Evolutionary conservation across 2,888 invertebrate genomes (phyloP).

Genomic region (Opisthograptis luteolata): DNA sequence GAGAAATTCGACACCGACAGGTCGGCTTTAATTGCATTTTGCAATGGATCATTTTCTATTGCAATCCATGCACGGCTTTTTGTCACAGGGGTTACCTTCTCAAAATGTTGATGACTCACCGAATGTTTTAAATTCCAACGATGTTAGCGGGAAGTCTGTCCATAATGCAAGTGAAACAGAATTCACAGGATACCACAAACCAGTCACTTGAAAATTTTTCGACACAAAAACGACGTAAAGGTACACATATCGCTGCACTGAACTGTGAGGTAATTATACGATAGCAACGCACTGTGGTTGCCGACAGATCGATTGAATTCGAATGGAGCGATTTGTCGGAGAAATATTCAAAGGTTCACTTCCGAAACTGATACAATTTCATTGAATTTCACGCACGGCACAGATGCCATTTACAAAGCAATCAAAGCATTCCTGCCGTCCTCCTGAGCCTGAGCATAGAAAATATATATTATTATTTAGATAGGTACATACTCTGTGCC

Average conservation of each 20-base stretch:
- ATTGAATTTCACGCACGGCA: too few relatives aligned
- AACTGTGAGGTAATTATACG: conserved; percentile 49
- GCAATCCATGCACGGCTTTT: conserved; percentile 36
- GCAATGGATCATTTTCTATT: conserved; percentile 6
- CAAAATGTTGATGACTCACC: conserved; percentile 79
- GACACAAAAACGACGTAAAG: conserved; percentile 60
- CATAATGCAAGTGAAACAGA: conserved; percentile 75
- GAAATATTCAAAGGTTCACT: conserved; percentile 74
- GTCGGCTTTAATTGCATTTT: conserved; percentile 5
- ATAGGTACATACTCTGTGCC: too few relatives aligned
- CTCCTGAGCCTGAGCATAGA: too few relatives aligned
- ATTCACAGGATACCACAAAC: conserved; percentile 73
- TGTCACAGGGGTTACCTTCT: conserved; percentile 48
- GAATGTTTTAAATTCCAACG: conserved; percentile 81
- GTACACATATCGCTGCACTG: conserved; percentile 60
- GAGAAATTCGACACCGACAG: conserved; percentile 43
- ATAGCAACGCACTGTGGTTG: too few relatives aligned
- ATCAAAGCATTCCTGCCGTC: conserved; percentile 68
- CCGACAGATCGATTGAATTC: conserved; percentile 56
- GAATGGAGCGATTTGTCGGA: conserved; percentile 56
- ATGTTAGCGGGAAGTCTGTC: conserved; percentile 74
- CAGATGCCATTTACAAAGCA: too few relatives aligned
- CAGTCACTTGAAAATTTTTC: conserved; percentile 66
- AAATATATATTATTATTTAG: too few relatives aligned
- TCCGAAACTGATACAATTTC: conserved; percentile 75